Evolutionary conservation across 2,113 vertebrate genomes (phyloP), one percentile per base, ranked within the genome.

Genomic region (Plecturocebus donacophilus): DNA sequence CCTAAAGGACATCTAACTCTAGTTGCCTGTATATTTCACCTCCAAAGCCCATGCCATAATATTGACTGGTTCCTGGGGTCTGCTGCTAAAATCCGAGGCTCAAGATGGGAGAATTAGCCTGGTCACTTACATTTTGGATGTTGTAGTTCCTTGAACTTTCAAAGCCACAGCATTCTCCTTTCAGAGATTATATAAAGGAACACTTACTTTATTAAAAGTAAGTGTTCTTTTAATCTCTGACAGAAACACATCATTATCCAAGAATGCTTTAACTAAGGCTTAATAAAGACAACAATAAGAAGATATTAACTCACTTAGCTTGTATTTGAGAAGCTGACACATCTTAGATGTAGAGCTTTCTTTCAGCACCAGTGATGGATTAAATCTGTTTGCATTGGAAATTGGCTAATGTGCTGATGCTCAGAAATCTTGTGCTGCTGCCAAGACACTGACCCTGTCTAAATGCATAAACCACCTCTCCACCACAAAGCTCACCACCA

Each of bases 151-250:
- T 56, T 93, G 88, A 12, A 23, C 68, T 97, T 97, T 95, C 92
- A 97, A 79, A 98, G 92, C 95, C 79, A 58, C 64, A 45, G 94
- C 12, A 3, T 56, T 89, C 95, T 97, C 95, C 96, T 86, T 38
- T 5, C 77, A 95, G 89, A 97, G 89, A 45, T 80, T 82, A 40
- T 56, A 30, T 52, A 98, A 97, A 97, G 84, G 91, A 52, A 91
- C 45, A 64, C 90, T 92, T 90, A 96, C 98, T 88, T 97, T 97
- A 97, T 98, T 97, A 96, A 98, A 98, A 98, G 94, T 52, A 52
- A 52, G 52, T 52, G 52, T 52, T 52, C 52, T 52, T 49, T 52
- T 52, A 52, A 79, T n/a, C 47, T 96, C 94, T 97, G 96, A 92
- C 82, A 95, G 98, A 98, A 94, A 40, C 45, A 91, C 85, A 79